Evolutionary conservation across 2,113 vertebrate species (phyloP), one percentile per base, ranked within the genome.

Genomic region (Toxotes jaculatrix): DNA sequence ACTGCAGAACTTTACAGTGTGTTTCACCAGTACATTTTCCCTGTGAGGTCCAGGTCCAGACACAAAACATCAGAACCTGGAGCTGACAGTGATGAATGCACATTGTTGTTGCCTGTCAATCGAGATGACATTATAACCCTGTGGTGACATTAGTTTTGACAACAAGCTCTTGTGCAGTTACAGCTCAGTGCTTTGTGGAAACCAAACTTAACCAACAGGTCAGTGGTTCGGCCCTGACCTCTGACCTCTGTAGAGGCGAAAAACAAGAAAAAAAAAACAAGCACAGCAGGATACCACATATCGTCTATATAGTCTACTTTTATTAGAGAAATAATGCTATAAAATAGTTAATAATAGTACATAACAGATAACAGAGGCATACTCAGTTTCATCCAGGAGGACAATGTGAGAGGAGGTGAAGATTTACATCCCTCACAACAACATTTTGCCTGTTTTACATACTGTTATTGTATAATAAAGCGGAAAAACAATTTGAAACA

Each of bases 241-340:
- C 31, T 75, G 51, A 75, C 49, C 27, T 69, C 53, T 59, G 5
- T 0, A 9, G 2, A 38, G 1, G 31, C 27, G 27, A 27, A 62
- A 8, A 2, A 19, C 7, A 27, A 57, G 27, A 11, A 34, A 31
- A 19, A 23, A 31, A 43, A 57, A 19, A 64, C 11, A 55, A 42
- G n/a, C 38, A 77, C 14, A 43, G 21, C n/a, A 11, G 1, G 5
- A 0, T n/a, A 19, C 10, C 56, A 7, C 14, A 16, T 59, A 34
- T 70, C 0, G 2, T 67, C 31, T 53, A 59, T 38, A 63, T 43
- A 27, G 63, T 61, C 40, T 72, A 23, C 3, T 87, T 91, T 90
- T 84, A 90, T 92, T 83, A 34, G 62, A 79, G 71, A 82, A 88
- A 91, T 74, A 77, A 40, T 75, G 27, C 47, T 27, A 73, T 74